Base-by-base conservation (phyloP, 2,888 invertebrate genomes). In the Ichneumoninae sp. region DNA sequence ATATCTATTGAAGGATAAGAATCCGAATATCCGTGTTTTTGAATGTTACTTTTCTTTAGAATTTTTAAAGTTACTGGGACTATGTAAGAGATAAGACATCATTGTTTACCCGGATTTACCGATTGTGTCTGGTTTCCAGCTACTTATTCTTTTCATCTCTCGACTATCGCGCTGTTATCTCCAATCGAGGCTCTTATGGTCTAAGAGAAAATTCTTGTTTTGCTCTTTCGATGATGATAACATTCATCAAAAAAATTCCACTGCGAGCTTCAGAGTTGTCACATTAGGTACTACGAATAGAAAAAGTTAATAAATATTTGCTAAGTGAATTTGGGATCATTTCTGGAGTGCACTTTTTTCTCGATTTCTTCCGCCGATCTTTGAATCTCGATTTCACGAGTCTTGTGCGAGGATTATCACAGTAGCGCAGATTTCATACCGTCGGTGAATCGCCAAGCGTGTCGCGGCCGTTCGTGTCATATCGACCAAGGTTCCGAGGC, bases 401-500 rank as follows among this genome's bases (percentile, higher is more conserved):
- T 44, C 22, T 47, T 16, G 19, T 33, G 40, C 60, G 26, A 60
- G 57, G 60, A 69, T 81, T 30, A 3, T n/a, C 10, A 60, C 6
- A 66, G 33, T 33, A 33, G 63, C 60, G 10, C 30, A 44, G 44
- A 33, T 69, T n/a, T 69, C 19, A 30, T 54, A 44, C 65, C 19
- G 63, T 57, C 66, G 76, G 50, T 60, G 63, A 81, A 70, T 82
- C 74, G 81, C 74, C 70, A 78, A 85, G 50, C 84, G 76, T 79
- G 79, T 71, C 76, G 52, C 33, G 84, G 77, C 79, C 76, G 36
- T 86, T 73, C 76, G 76, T 86, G 85, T 83, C 85, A 86, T 85
- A 85, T 86, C 84, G 81, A 85, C 86, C 85, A 85, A 87, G 87
- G 83, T 74, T 57, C 54, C 60, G 0, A 73, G 71, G 10, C 66